phyloP scores from a whole-genome alignment of 2,113 vertebrate genomes.

The Pluvianellus socialis region DNA sequence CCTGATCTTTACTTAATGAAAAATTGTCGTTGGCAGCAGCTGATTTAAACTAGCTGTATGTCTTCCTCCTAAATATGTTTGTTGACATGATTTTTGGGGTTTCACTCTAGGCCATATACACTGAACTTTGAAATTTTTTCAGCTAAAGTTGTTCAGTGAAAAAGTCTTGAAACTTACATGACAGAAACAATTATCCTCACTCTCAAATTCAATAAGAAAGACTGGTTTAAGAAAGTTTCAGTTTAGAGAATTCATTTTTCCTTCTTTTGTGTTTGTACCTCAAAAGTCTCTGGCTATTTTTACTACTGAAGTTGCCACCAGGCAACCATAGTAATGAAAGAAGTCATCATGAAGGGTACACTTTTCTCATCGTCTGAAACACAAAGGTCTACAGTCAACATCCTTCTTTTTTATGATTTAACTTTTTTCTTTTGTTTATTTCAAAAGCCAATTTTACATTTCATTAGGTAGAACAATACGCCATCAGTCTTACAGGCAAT shows the following conservation, averaged over 20 bases:
- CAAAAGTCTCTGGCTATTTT: neutral
- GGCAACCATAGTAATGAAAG: neutral
- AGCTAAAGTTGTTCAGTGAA: neutral
- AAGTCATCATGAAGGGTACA: neutral
- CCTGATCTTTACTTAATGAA: neutral
- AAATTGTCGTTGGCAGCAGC: neutral
- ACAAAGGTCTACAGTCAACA: neutral
- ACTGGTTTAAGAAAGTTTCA: neutral
- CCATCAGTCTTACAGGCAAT: neutral
- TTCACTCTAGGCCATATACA: neutral
- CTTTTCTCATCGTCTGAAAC: neutral
- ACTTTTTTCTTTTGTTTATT: neutral
- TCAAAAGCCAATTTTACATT: slow-evolving; percentile 11
- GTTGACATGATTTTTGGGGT: neutral
- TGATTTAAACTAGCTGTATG: neutral
- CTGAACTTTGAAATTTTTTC: neutral
- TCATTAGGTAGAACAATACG: neutral
- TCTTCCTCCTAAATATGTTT: neutral
- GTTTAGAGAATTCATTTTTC: fast-evolving
- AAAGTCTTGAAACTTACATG: neutral
- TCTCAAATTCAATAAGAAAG: neutral
- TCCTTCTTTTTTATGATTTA: neutral
- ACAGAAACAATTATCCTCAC: neutral
- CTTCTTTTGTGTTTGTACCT: neutral
- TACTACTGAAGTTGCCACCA: neutral